Base-by-base conservation (phyloP, 2,113 vertebrate genomes). In the Oreamnos americanus region DNA sequence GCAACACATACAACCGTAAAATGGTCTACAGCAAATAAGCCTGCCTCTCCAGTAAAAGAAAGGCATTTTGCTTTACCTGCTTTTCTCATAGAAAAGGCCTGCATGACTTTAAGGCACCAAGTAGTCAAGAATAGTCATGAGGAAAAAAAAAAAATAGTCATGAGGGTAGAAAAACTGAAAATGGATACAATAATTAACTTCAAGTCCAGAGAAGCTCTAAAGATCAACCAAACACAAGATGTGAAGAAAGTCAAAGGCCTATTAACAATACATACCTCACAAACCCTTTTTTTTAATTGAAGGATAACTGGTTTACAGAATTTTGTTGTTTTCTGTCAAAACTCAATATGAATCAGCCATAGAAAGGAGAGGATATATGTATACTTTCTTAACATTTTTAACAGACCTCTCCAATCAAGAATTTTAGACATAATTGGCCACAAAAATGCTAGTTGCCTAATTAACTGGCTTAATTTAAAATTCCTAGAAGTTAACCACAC, bases 141-240 rank as follows among this genome's bases (percentile, higher is more conserved):
- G 33, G n/a, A 11, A 4, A 87, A 39, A 92, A 92, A 95, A 92
- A 58, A 30, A 87, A 82, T 1, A 92, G 45, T 74, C 57, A 97
- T 4, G 26, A 64, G 28, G n/a, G 39, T 16, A 96, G 67, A 94
- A 96, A 95, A 92, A 58, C 39, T 53, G 28, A 95, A 43, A 62
- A 95, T 39, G 26, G 30, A 87, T 64, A 93, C 10, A 82, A 43
- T 87, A 91, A 93, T 94, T 95, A 95, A 92, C 60, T 78, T 87
- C 33, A 96, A 90, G 17, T 19, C 58, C 58, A 74, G 55, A 60
- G 45, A 85, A 95, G 17, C 57, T 87, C 90, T 43, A 79, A 93
- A 39, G 51, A 95, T 39, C 87, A 89, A 76, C 39, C 16, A 9
- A 87, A 95, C 45, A 76, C 9, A 84, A 74, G 45, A 88, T 21